These are phyloP conservation scores for Ganaspis sp. DNA, from an alignment of 1,140 invertebrate genomes.

Conservation along the genomic window DNA sequence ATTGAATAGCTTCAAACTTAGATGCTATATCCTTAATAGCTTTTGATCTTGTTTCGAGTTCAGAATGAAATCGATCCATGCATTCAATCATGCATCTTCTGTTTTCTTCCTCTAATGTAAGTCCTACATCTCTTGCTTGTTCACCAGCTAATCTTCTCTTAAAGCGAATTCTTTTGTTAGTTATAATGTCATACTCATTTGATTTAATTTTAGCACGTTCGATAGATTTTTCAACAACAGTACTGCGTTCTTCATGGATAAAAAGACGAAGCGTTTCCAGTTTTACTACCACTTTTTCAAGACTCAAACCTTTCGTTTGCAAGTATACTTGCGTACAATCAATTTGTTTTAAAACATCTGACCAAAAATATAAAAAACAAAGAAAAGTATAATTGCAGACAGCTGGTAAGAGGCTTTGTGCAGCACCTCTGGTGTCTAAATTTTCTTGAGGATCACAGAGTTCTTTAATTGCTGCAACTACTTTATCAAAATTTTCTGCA, in stretches of 20 bases:
- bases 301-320: constrained; percentile 9
- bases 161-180: neutral
- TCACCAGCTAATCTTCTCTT: constrained; percentile 41
- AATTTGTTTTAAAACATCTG: constrained; percentile 36
- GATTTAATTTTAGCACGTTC: neutral
- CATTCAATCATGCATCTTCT: constrained; percentile 42
- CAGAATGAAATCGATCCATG: constrained; percentile 40
- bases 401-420: constrained; percentile 30
- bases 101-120: constrained; percentile 33
- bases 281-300: neutral
- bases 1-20: constrained; percentile 28
- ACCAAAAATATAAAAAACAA: constrained; percentile 46
- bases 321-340: constrained; percentile 35
- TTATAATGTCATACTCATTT: neutral
- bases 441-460: neutral
- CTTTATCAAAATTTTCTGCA: neutral
- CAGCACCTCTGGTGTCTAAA: neutral
- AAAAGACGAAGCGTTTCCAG: neutral
- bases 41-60: constrained; percentile 40
- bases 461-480: neutral
- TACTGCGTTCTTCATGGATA: neutral
- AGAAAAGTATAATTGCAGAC: constrained; percentile 44
- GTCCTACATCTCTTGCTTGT: constrained; percentile 40
- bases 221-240: neutral
- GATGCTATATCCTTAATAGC: constrained; percentile 33